Percentiles rank a stretch among this genome's conserved stretches.
Evolutionary conservation across 1,140 invertebrate genomes (phyloP).

Genomic region (Eufriesea mexicana): DNA sequence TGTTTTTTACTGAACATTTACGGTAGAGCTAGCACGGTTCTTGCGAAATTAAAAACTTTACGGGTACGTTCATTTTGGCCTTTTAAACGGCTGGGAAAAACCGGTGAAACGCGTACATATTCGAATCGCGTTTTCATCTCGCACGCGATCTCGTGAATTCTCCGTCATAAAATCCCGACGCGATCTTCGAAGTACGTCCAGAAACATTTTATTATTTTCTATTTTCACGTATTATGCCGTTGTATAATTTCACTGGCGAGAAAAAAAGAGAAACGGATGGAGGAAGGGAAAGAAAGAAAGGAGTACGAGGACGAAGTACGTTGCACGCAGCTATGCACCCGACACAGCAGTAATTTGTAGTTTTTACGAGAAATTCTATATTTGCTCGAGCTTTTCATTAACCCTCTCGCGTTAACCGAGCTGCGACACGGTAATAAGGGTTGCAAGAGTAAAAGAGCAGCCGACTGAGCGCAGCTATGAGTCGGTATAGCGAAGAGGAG

Average conservation of each 20-base stretch:
- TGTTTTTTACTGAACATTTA: constrained; percentile 5
- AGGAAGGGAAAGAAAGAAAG: background rate
- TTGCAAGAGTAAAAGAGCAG: constrained; percentile 45
- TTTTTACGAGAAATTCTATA: constrained; percentile 71
- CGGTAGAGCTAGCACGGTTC: constrained; percentile 4
- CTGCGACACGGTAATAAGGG: constrained; percentile 71
- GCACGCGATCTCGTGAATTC: background rate
- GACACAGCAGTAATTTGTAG: constrained; percentile 66
- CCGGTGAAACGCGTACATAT: constrained; percentile 7
- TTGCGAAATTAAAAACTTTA: constrained; percentile 49
- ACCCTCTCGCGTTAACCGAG: constrained; percentile 68
- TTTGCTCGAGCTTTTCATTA: constrained; percentile 73
- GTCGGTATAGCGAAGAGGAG: constrained; percentile 8
- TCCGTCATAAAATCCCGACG: constrained; percentile 41
- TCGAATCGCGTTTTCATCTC: constrained; percentile 25
- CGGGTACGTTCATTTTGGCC: constrained; percentile 17
- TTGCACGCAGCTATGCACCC: constrained; percentile 43
- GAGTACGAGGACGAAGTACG: constrained; percentile 19
- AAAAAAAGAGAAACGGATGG: constrained; percentile 27
- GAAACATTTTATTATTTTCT: constrained; percentile 54
- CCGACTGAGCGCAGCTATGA: constrained; percentile 55
- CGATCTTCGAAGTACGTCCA: constrained; percentile 57
- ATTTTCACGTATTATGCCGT: constrained; percentile 58
- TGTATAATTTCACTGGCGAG: constrained; percentile 55
- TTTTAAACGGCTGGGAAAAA: constrained; percentile 26